Percentiles rank a stretch among this genome's conserved stretches.
Conservation (phyloP, 2,113 vertebrate species). For the Cettia cetti region DNA sequence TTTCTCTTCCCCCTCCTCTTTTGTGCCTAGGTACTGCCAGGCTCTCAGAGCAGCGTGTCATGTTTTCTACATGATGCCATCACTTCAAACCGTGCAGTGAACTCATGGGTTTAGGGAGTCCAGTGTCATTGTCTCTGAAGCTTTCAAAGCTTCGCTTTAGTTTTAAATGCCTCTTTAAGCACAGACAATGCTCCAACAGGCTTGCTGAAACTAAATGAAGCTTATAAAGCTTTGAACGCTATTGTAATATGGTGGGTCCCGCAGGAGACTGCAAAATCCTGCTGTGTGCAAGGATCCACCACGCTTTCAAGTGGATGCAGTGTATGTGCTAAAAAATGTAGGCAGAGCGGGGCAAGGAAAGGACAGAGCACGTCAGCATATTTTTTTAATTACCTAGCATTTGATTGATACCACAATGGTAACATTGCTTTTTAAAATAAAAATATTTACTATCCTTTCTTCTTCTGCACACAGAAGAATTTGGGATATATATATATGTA, state of each 20-base stretch:
- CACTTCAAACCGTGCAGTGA: conserved; percentile 15
- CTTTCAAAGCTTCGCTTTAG: conserved; percentile 53
- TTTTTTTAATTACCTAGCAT: conserved; percentile 30
- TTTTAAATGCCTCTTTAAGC: conserved; percentile 65
- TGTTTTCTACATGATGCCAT: conserved; percentile 51
- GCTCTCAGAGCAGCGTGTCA: not conserved
- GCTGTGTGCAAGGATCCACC: conserved; percentile 53
- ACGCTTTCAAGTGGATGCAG: conserved; percentile 36
- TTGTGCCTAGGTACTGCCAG: not conserved
- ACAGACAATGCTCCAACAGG: conserved; percentile 53
- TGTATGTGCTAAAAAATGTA: conserved; percentile 39
- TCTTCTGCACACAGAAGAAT: not conserved
- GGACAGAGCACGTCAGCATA: conserved; percentile 27
- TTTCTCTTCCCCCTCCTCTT: not conserved
- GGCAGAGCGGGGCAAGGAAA: conserved; percentile 46
- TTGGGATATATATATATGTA: not conserved
- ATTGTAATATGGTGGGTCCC: conserved; percentile 41
- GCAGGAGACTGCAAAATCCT: conserved; percentile 56
- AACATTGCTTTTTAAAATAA: not conserved
- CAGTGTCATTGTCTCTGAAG: conserved; percentile 50
- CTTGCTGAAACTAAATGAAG: conserved; percentile 62
- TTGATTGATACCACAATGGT: not conserved
- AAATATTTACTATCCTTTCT: not conserved
- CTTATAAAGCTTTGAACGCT: conserved; percentile 62
- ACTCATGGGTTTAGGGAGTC: conserved; percentile 38